A percentile compares a stretch with the other conserved stretches of the same genome.
Evolutionary conservation across 2,888 invertebrate genomes (phyloP).

Genomic region (Tachina fera): DNA sequence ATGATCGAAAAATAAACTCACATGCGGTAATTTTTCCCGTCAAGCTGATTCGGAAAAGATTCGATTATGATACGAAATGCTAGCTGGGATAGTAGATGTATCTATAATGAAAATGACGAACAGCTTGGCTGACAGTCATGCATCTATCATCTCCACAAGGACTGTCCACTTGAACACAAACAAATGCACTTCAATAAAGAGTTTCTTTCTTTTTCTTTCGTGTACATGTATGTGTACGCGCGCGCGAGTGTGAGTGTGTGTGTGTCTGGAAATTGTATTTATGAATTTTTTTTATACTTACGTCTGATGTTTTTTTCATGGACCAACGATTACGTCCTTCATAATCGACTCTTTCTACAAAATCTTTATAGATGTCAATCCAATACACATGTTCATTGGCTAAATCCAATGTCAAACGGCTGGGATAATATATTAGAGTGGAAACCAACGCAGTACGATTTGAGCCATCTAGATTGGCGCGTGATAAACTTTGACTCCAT

Average conservation of each 20-base stretch:
- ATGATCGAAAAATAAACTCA: no score
- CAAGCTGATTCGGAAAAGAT: no score
- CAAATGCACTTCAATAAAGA: not conserved
- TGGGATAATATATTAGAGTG: slow-evolving; percentile 90
- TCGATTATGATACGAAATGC: no score
- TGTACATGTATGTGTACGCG: not conserved
- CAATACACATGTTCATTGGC: slow-evolving; percentile 89
- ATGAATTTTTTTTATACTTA: slow-evolving; percentile 73
- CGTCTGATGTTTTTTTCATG: slow-evolving; percentile 80
- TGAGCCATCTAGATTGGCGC: slow-evolving; percentile 87
- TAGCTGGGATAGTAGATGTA: no score
- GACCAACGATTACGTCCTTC: slow-evolving; percentile 86
- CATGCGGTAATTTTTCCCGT: no score
- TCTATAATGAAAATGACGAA: not conserved
- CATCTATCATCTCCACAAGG: not conserved
- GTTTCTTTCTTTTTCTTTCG: no score
- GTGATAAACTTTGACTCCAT: slow-evolving; percentile 87
- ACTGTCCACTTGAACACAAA: not conserved
- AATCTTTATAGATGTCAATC: slow-evolving; percentile 92
- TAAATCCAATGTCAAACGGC: slow-evolving; percentile 89
- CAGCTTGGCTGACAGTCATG: slow-evolving; percentile 10
- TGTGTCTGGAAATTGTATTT: not conserved
- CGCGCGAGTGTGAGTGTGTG: not conserved
- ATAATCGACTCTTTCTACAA: slow-evolving; percentile 90
- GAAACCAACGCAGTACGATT: slow-evolving; percentile 85